phyloP scores from a whole-genome alignment of 1,140 invertebrate species.

The Hylyphantes graminicola region DNA sequence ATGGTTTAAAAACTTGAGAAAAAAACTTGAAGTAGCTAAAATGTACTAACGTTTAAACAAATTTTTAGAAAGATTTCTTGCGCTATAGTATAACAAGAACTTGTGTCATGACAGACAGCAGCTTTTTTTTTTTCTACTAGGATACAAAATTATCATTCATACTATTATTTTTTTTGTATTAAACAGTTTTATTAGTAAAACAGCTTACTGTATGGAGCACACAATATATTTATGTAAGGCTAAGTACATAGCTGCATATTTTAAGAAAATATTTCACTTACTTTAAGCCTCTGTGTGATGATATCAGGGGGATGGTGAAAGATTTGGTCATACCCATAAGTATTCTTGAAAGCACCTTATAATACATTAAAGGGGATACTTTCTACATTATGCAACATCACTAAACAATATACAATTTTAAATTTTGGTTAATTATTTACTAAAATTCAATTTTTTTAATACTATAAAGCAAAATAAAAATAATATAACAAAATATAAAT shows the following conservation, averaged over 20 bases:
- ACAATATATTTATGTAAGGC: no score
- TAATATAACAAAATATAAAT: slow-evolving; percentile 58
- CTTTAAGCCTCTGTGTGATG: slow-evolving; percentile 4
- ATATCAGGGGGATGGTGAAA: not conserved
- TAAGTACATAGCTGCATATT: not conserved
- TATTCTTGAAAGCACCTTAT: slow-evolving; percentile 56
- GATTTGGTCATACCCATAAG: slow-evolving; percentile 56
- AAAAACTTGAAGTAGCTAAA: no score
- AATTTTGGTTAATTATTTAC: slow-evolving; percentile 5
- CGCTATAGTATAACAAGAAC: no score
- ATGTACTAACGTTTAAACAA: no score
- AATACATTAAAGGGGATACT: slow-evolving; percentile 34
- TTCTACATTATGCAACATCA: slow-evolving; percentile 18
- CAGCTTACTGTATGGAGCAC: no score
- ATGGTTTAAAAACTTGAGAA: no score
- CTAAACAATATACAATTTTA: slow-evolving; percentile 21
- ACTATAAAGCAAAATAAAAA: slow-evolving; percentile 49
- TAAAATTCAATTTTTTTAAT: slow-evolving; percentile 15
- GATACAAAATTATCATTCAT: no score
- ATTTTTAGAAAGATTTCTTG: no score
- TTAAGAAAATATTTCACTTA: slow-evolving; percentile 19
- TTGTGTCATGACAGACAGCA: no score
- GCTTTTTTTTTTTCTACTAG: no score
- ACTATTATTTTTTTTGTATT: no score
- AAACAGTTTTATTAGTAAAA: no score